Base-by-base conservation (phyloP, 2,888 invertebrate species). In the Mantis religiosa region DNA sequence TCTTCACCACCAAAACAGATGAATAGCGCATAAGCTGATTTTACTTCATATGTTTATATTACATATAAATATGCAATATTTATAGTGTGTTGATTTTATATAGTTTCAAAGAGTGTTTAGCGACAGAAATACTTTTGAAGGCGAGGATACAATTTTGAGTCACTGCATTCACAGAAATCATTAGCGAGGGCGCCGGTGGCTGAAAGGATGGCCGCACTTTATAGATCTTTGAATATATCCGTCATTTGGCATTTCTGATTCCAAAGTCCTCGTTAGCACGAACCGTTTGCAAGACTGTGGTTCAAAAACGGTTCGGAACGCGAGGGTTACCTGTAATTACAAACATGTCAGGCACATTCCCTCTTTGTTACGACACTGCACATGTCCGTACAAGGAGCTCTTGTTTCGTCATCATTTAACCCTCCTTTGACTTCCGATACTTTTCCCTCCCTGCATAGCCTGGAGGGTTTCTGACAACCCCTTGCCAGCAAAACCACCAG, bases 361-460 rank as follows among this genome's bases (percentile, higher is more conserved):
- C 54, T 71, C 54, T 71, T 71, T 71, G 54, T 20, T 71, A 20
- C 25, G 54, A 71, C 25, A 71, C 20, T 71, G 54, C 54, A 71
- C 54, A 71, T 71, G 54, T 25, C 25, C 54, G 54, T 71, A 71
- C 54, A 25, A 71, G 54, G 20, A 84, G 20, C 41, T 81, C 87
- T 82, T 87, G 87, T 82, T 82, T 87, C 87, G 87, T 34, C 27
- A 82, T 87, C 87, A 82, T 82, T 87, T 87, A 82, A 87, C 87
- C 82, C 87, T 82, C 82, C 54, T 87, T 30, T 82, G 82, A 82
- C 87, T 87, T 82, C 54, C 82, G 82, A 82, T 71, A 71, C 54
- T 71, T 15, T 87, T 86, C 81, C 71, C 86, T 86, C n/a, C 85
- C 41, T 85, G 54, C 54, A 71, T 3, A 41, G 84, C 84, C 41